Base-by-base conservation (phyloP, 2,888 invertebrate genomes). In the Aphidoletes aphidimyza region DNA sequence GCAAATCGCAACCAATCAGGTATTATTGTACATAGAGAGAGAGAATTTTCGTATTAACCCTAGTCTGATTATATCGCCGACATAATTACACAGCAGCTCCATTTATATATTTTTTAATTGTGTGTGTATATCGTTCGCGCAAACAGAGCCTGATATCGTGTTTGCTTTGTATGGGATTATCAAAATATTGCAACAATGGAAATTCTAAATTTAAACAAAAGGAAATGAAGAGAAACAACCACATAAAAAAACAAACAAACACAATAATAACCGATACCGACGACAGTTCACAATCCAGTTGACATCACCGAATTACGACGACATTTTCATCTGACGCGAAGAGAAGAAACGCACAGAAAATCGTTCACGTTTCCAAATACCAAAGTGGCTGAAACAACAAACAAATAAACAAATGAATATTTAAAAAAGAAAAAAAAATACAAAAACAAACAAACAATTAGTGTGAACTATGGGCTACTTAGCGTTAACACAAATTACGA, bases 11-110 rank as follows among this genome's bases (percentile, higher is more conserved):
- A 30, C 11, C 30, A 69, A 69, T 69, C 69, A 69, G 69, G 69
- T 69, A 69, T 69, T n/a, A n/a, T 22, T 69, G 69, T 69, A 69
- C 26, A 69, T 69, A 69, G 69, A 69, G n/a, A n/a, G n/a, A n/a
- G n/a, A n/a, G 42, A 42, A 42, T 42, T 42, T 42, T 42, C 42
- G 42, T 42, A 42, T 42, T 42, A 42, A 69, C 30, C 69, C 69
- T 69, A 69, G 69, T 69, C 69, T 69, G 69, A 69, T 54, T 54
- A 54, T 54, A n/a, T n/a, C n/a, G n/a, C n/a, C 54, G 54, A n/a
- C 54, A 54, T 54, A 54, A 8, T 22, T 14, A 69, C 69, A n/a
- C 69, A 69, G 6, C 6, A 11, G 17, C 47, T 14, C 6, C 6
- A 69, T 14, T 69, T n/a, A n/a, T n/a, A n/a, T n/a, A n/a, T n/a